These are phyloP conservation scores for Lomographa bimaculata DNA, from an alignment of 2,888 invertebrate species.

Conservation along the genomic window DNA sequence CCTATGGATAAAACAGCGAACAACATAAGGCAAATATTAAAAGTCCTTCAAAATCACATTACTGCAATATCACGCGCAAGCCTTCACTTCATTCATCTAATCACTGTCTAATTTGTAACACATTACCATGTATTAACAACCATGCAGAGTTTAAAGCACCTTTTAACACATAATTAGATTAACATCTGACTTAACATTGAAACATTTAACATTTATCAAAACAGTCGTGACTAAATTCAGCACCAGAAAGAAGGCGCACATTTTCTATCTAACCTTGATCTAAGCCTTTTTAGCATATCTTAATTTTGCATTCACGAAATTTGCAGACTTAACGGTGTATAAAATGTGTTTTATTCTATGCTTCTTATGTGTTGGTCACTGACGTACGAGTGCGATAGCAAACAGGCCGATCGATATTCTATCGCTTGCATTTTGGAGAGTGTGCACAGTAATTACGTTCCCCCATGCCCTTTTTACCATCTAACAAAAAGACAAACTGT, in stretches of 20 bases:
- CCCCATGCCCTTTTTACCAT: too few relatives aligned
- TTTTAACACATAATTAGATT: conserved; percentile 27
- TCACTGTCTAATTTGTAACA: conserved; percentile 20
- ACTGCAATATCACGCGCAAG: neutral
- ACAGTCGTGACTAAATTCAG: conserved; percentile 43
- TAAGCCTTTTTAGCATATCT: conserved; percentile 57
- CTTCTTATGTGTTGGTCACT: too few relatives aligned
- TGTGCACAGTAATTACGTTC: too few relatives aligned
- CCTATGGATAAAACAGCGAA: too few relatives aligned
- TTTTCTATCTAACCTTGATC: conserved; percentile 56
- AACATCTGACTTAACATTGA: conserved; percentile 34
- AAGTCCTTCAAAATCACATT: conserved; percentile 1
- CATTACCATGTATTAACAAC: conserved; percentile 23
- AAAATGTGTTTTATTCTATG: conserved; percentile 19
- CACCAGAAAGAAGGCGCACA: conserved; percentile 40
- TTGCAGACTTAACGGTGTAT: too few relatives aligned
- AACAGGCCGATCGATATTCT: too few relatives aligned
- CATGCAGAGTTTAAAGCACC: conserved; percentile 25
- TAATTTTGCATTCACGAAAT: conserved; percentile 58
- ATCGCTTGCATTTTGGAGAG: too few relatives aligned
- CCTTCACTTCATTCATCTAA: conserved; percentile 16
- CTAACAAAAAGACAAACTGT: too few relatives aligned
- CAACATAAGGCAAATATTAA: too few relatives aligned
- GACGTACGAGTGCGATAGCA: too few relatives aligned
- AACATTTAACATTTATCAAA: conserved; percentile 44